phyloP scores from a whole-genome alignment of 1,140 invertebrate genomes.

The Drosophila triauraria region DNA sequence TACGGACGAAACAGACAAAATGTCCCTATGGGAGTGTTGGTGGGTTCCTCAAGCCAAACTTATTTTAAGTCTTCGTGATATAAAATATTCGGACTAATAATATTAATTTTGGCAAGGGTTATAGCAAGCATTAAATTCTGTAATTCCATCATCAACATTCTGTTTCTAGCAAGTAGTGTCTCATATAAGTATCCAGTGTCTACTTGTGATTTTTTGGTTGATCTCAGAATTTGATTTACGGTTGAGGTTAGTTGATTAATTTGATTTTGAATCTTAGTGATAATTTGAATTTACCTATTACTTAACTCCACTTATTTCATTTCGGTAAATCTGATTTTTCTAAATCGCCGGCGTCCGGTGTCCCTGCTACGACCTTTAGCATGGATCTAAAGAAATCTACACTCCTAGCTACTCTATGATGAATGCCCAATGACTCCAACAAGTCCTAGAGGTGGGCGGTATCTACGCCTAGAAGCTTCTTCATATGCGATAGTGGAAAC shows the following conservation, averaged over 20 bases:
- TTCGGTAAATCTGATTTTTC: background rate
- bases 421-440: background rate
- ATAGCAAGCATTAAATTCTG: background rate
- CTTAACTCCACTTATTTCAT: background rate
- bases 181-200: background rate
- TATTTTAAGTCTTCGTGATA: background rate
- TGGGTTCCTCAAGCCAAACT: background rate
- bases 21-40: background rate
- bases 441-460: background rate
- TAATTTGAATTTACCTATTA: background rate
- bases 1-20: no score
- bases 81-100: no score
- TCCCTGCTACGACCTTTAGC: background rate
- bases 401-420: background rate
- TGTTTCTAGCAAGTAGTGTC: background rate
- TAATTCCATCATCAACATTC: background rate
- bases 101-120: background rate
- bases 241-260: background rate
- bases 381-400: background rate
- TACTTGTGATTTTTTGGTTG: background rate
- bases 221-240: background rate
- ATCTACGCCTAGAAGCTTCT: background rate
- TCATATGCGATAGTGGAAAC: slow-evolving; percentile 5
- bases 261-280: background rate
- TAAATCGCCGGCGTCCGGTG: background rate